Base-by-base conservation (phyloP, 2,888 invertebrate genomes). In the Mechanitis messenoides region DNA sequence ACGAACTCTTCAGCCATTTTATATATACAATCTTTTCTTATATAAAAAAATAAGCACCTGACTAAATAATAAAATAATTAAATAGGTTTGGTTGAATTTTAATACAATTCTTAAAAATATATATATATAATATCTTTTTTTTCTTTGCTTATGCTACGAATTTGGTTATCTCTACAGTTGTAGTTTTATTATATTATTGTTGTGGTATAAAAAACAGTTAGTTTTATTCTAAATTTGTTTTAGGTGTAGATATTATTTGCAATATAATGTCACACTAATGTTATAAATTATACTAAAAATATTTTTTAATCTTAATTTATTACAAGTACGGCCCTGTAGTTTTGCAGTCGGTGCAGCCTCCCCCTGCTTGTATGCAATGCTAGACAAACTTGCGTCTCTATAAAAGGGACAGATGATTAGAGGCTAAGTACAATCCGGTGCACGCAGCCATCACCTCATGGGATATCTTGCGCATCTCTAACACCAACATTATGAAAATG, bases 351-450 rank as follows among this genome's bases (percentile, higher is more conserved):
- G 72, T 84, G 81, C 82, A 84, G 74, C 71, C 83, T 85, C 86
- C 88, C 87, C 84, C 85, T 77, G 79, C 81, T 68, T 76, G 77
- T 78, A 77, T 83, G 85, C 85, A 84, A 80, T 81, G 77, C 82
- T 87, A 88, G 86, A 86, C 86, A 87, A 89, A 88, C 78, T 81
- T 74, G 80, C 84, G 85, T 84, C 83, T 88, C 87, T 90, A 90
- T 90, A 90, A 82, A 90, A 90, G 89, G 89, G 87, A 87, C 87
- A 80, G 82, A 77, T 87, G 85, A 88, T 88, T 87, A 88, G 81
- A 77, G 72, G 73, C 80, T 80, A 85, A 83, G 87, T 89, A 88
- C 84, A 87, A 81, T 79, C 80, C 77, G 84, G 83, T 85, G 83
- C 76, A 83, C 72, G 81, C 75, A 79, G 82, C 75, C 76, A 69